Conservation (phyloP, 2,888 invertebrate genomes). For the Zhengitettix transpicula region DNA sequence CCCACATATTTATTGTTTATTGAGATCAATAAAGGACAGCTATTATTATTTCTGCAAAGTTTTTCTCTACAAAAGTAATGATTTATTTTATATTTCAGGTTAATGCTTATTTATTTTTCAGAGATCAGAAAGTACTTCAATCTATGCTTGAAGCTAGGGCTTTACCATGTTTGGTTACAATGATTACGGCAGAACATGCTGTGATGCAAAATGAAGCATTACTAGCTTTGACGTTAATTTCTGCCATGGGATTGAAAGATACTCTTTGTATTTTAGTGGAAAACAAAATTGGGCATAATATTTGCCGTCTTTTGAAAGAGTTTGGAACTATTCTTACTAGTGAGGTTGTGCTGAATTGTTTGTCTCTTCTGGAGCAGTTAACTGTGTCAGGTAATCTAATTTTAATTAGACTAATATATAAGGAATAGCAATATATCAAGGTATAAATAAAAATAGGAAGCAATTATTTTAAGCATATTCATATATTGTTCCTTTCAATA, state of each 20-base stretch:
- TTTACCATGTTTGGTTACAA: slow-evolving; percentile 56
- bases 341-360: slow-evolving; percentile 16
- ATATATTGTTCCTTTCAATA: too few relatives aligned
- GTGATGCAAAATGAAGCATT: slow-evolving; percentile 80
- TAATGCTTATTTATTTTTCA: slow-evolving; percentile 14
- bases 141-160: slow-evolving; percentile 41
- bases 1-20: too few relatives aligned
- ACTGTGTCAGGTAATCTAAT: slow-evolving; percentile 14
- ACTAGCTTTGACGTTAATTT: slow-evolving; percentile 49
- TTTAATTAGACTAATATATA: too few relatives aligned
- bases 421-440: too few relatives aligned
- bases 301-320: slow-evolving; percentile 29
- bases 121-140: slow-evolving; percentile 27
- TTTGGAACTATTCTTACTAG: slow-evolving; percentile 1
- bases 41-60: not conserved
- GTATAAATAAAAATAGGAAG: too few relatives aligned
- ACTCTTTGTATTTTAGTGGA: slow-evolving; percentile 23
- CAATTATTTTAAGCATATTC: too few relatives aligned
- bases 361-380: slow-evolving; percentile 17
- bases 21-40: not conserved
- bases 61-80: too few relatives aligned
- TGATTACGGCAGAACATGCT: slow-evolving; percentile 67
- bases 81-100: too few relatives aligned
- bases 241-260: slow-evolving; percentile 22
- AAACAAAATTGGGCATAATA: slow-evolving; percentile 34